These are phyloP conservation scores for Pseudopodoces humilis DNA, from an alignment of 2,113 vertebrate species.

Conservation along the genomic window DNA sequence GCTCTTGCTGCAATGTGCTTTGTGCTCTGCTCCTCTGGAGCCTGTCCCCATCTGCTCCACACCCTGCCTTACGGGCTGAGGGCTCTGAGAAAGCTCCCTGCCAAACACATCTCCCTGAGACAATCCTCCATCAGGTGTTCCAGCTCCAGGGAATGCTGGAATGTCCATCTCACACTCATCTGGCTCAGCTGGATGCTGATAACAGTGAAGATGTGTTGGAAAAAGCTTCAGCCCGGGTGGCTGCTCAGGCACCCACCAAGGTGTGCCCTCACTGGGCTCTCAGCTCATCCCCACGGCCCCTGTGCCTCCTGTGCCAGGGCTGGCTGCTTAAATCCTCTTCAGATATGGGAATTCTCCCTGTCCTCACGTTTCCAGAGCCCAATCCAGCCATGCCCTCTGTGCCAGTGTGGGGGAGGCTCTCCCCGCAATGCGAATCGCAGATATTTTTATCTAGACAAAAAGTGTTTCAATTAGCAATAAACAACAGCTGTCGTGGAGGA, in stretches of 20 bases:
- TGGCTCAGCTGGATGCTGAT: background rate
- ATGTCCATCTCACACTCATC: background rate
- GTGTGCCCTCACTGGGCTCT: background rate
- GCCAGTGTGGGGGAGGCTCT: background rate
- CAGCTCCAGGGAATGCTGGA: background rate
- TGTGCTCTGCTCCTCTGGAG: background rate
- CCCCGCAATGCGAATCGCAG: background rate
- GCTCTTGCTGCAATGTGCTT: background rate
- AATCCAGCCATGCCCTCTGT: background rate
- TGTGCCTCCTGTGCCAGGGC: background rate
- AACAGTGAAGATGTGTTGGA: background rate
- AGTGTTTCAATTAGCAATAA: constrained; percentile 32
- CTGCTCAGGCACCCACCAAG: rapidly evolving
- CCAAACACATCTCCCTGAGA: background rate
- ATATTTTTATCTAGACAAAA: constrained; percentile 14
- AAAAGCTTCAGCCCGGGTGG: background rate
- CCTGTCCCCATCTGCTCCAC: background rate
- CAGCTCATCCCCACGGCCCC: background rate
- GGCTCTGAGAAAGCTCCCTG: background rate
- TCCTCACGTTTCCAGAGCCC: background rate
- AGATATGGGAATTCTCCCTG: background rate
- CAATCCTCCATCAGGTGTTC: background rate
- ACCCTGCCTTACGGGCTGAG: no score
- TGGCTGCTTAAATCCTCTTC: background rate
- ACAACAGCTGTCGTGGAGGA: background rate